Conservation (phyloP, 1,140 invertebrate species). For the Zaprionus africanus region DNA sequence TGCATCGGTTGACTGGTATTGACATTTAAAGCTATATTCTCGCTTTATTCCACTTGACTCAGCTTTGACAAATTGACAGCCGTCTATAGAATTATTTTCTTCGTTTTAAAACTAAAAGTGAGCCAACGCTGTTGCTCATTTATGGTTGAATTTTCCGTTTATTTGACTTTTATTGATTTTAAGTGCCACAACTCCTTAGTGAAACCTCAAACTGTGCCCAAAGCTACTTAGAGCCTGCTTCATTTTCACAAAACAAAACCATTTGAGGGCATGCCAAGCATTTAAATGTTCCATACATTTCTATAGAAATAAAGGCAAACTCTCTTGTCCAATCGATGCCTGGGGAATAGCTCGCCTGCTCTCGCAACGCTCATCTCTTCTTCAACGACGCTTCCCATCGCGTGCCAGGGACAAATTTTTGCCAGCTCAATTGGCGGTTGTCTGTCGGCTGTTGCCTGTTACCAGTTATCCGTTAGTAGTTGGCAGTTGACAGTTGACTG, state of each 20-base stretch:
- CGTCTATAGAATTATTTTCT: neutral
- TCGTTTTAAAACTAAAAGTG: too few relatives aligned
- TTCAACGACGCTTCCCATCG: constrained; percentile 37
- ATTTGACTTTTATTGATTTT: too few relatives aligned
- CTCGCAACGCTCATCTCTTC: neutral
- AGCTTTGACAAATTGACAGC: neutral
- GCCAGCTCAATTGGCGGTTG: neutral
- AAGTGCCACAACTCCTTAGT: neutral
- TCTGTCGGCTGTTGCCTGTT: constrained; percentile 3
- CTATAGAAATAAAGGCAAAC: constrained; percentile 32
- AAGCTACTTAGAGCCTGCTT: constrained; percentile 27
- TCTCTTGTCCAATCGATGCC: constrained; percentile 46
- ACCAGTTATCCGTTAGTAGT: constrained; percentile 4
- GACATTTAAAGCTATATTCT: neutral
- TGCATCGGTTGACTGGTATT: neutral
- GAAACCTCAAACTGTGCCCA: neutral
- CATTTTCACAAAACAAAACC: constrained; percentile 65
- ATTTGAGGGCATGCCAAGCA: constrained; percentile 61
- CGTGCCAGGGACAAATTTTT: constrained; percentile 62
- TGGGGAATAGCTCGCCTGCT: constrained; percentile 4
- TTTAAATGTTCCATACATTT: constrained; percentile 56
- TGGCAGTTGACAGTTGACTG: neutral
- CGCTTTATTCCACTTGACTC: neutral
- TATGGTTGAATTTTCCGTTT: too few relatives aligned
- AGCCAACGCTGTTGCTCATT: too few relatives aligned